Evolutionary conservation across 2,888 invertebrate species (phyloP), one percentile per base, ranked within the genome.

Genomic region (Lacanobia oleracea): DNA sequence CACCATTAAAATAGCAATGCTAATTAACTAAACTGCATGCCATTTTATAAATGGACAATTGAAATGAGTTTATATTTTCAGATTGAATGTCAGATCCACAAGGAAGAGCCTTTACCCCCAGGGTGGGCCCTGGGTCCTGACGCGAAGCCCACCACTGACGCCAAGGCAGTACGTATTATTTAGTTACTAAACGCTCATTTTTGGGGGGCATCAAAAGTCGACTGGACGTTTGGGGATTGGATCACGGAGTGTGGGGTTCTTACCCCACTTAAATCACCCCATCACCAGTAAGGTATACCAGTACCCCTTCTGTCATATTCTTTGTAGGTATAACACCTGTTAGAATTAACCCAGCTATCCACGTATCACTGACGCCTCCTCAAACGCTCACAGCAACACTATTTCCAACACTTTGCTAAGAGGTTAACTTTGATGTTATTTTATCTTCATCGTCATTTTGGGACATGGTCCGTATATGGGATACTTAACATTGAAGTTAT

Each of bases 41-140:
- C 8, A 1, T 48, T 48, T 18, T 18, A 18, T 48, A 50, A 50
- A n/a, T n/a, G 12, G n/a, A 21, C 51, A 4, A 21, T 4, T 21
- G 27, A 23, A n/a, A 43, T 16, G 10, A 8, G 0, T 33, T 63
- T 78, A 70, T 56, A 6, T 45, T 91, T 90, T 16, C 90, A 97
- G 97, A 97, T 99, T 78, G 99, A 99, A 96, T 96, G 99, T 6
- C 97, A 98, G 81, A 95, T 97, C 18, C 97, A 98, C 16, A 98
- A 98, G 92, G 96, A 96, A 0, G 97, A 97, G 68, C 95, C 97
- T 0, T 96, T 99, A 74, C 99, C 99, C 0, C 92, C 95, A 59
- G 98, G 98, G 3, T 99, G 99, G 99, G 99, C 99, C 0, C 95
- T 97, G 65, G 97, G 97, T 78, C 93, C 94, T 0, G 94, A 97